phyloP scores from a whole-genome alignment of 2,888 invertebrate species.

The Drosophila siamana region DNA sequence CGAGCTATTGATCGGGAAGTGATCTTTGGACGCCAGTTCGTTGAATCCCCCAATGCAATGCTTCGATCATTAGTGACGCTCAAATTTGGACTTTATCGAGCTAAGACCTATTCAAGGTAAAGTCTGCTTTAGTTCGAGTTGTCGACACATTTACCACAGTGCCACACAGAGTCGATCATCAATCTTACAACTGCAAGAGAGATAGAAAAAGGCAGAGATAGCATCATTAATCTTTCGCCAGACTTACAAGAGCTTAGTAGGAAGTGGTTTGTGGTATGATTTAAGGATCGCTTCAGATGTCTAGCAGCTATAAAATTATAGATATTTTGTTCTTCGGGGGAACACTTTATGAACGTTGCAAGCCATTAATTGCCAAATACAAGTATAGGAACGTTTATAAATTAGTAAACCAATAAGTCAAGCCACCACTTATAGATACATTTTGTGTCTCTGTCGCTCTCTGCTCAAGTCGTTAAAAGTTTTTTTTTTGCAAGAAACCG shows the following conservation, averaged over 20 bases:
- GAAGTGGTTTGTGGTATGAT: constrained; percentile 2
- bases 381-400: constrained; percentile 25
- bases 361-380: background rate
- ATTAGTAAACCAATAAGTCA: constrained; percentile 41
- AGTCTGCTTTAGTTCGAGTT: background rate
- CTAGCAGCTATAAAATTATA: background rate
- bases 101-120: constrained; percentile 11
- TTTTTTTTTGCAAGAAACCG: constrained; percentile 29
- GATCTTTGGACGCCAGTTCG: constrained; percentile 20
- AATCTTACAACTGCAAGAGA: constrained; percentile 22
- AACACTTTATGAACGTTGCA: background rate
- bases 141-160: background rate
- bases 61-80: constrained; percentile 9
- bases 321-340: background rate
- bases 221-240: constrained; percentile 12
- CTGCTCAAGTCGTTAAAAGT: constrained; percentile 4
- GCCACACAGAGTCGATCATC: constrained; percentile 15
- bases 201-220: background rate
- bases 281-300: constrained; percentile 6
- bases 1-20: constrained; percentile 9
- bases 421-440: constrained; percentile 18
- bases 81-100: constrained; percentile 5
- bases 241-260: background rate
- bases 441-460: background rate
- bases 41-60: constrained; percentile 12